Evolutionary conservation across 2,797 vertebrate genomes (phyloP), one percentile per base, ranked within the genome.

Genomic region (Xerus rutilus): DNA sequence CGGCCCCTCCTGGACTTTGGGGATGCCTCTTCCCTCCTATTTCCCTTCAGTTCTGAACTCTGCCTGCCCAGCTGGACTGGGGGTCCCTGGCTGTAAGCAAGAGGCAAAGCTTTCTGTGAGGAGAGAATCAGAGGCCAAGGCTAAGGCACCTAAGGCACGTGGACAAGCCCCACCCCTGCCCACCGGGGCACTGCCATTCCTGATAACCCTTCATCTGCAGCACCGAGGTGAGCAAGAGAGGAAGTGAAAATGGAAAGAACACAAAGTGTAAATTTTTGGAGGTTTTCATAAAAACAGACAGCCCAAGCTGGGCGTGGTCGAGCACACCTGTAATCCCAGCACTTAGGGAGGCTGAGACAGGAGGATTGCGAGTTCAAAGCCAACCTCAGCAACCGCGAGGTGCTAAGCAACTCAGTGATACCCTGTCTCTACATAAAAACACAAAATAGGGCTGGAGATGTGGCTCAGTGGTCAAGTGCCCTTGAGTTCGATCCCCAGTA

Each of bases 1-100:
- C 32, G 32, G 77, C n/a, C 30, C 23, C 25, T 21, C 23, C 65
- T 6, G 28, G 76, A 14, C n/a, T 15, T 32, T 1, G 0, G 62
- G 28, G 49, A 1, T 3, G 6, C 0, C 14, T 35, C 43, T 1
- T 47, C 52, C 15, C 3, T 21, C 73, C 39, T 6, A 0, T 9
- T 23, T 4, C 0, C 18, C n/a, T 88, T 23, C 15, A 15, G 45
- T 5, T 62, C n/a, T 8, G 30, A 47, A 21, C 17, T 21, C 57
- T 47, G 10, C 28, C 30, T 7, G 0, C n/a, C 39, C 13, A 0
- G 70, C 4, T 4, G 17, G 18, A 21, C 64, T 6, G 35, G 35
- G 12, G 12, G 32, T 74, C 45, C 43, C 69, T 12, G 4, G n/a
- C 23, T 35, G 32, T 14, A 47, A 67, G 77, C 25, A 69, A 70